Base-by-base conservation (phyloP, 2,888 invertebrate species). In the Xanthostigma xanthostigma region DNA sequence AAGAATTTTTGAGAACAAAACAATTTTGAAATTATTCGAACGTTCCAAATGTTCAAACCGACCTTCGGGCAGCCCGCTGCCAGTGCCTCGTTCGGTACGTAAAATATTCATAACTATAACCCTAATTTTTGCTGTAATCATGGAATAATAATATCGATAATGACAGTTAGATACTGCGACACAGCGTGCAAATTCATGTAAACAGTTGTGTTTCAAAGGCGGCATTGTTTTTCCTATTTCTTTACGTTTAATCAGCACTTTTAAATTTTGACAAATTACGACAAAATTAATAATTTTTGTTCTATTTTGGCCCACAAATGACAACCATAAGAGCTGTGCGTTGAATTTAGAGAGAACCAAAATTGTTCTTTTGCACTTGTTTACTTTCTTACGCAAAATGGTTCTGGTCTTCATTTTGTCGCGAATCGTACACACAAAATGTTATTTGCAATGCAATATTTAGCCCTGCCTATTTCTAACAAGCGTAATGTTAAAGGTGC, bases 41-140 rank as follows among this genome's bases (percentile, higher is more conserved):
- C 27, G 27, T 27, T 42, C 10, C 17, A 42, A 9, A 42, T 42
- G 42, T 42, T 42, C 43, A 62, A 62, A 48, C 57, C 61, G 27
- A 52, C 59, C 14, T 62, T 62, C 51, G 61, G 62, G 27, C 45
- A 60, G n/a, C 48, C 59, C 11, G 50, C 66, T 39, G 60, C 65
- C 35, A 66, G 63, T 51, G 62, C 64, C 11, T 62, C 68, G 2
- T 69, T 70, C 53, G 67, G 69, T 68, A 60, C 57, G 64, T 59
- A 36, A 44, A 45, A 44, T 43, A 46, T 40, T 47, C 36, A 47
- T 47, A 48, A 41, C 36, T 44, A 36, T 44, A 46, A 44, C 33
- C 48, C 34, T 41, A 47, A 49, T 49, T 47, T 41, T 39, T 40
- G 10, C 4, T 42, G 9, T 44, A 36, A 50, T n/a, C 40, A 60